Evolutionary conservation across 2,888 invertebrate species (phyloP), one percentile per base, ranked within the genome.

Genomic region (Muschampia plurimacula): DNA sequence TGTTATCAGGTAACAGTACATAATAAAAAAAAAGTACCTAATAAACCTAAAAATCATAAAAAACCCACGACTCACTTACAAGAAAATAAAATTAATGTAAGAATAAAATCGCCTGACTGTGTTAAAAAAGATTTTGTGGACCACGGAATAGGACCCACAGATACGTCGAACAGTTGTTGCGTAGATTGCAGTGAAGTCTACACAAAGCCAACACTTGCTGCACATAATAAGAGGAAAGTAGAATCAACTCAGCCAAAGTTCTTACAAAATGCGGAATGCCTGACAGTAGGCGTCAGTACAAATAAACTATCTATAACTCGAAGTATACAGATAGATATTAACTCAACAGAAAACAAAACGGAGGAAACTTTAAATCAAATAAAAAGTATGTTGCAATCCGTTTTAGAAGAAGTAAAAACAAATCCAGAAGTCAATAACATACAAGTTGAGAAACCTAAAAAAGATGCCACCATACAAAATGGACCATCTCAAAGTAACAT

Each of bases 321-420:
- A 75, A 87, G 86, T 86, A 88, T 78, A 88, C 88, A 12, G 76
- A 81, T 66, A 75, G 79, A 74, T 12, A 71, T 74, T 46, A 66
- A 73, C 22, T 60, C 68, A 7, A 46, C 60, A 67, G 70, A 71
- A 66, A 83, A 81, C 60, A 91, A 87, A 82, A 90, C 91, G 15
- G 89, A 90, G 76, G 80, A 79, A 15, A 89, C 90, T 8, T 80
- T 93, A 28, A 86, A 88, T 76, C 89, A 93, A 82, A 93, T 93
- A 66, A 93, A 92, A 78, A 83, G 67, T 75, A 91, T 93, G 73
- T 79, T 93, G 49, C 89, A 92, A 76, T 84, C 89, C 0, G 92
- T 93, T 8, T 77, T 93, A 55, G 81, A 83, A 10, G 91, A 92
- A 84, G 89, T 93, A 0, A 93, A 92, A 82, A 86, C 86, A 1